Evolutionary conservation across 2,113 vertebrate species (phyloP), one percentile per base, ranked within the genome.

Genomic region (Arvicanthis niloticus): DNA sequence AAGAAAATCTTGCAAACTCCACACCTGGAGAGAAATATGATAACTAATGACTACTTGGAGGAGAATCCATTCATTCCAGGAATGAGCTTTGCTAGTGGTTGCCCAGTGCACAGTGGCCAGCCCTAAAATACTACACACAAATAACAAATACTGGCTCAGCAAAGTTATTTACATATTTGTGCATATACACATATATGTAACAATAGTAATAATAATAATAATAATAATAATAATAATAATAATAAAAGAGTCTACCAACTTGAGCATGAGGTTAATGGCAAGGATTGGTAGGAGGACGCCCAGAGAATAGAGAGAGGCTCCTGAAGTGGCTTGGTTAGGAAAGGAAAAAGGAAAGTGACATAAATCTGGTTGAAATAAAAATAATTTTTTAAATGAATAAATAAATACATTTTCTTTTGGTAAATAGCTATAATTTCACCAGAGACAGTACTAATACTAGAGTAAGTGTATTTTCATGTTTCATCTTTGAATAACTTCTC

Each of bases 381-480:
- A 42, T 0, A 17, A 16, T 29, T 1, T 60, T 60, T 24, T 60
- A 62, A 29, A 62, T 84, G 13, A 24, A 40, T 40, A 73, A 73
- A 73, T 40, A 22, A 40, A 31, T 8, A 78, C 12, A 80, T 26
- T 24, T 60, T 29, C 0, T 42, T 76, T 62, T 62, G n/a, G 16
- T 40, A 42, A 60, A 31, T 42, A 62, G 1, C n/a, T 60, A 40
- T 42, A 29, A 29, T 84, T 62, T 84, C 7, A 77, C 8, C 8
- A 91, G 24, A 0, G 0, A 11, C 70, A 92, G 78, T 89, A 67
- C 10, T 62, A 68, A 58, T 17, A 3, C 1, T n/a, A n/a, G 2
- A 87, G 13, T 75, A 73, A n/a, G 48, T 40, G 56, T 94, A 82
- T 72, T 31, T 31, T 58, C 67, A 12, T 76, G 26, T 37, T 96